Percentiles rank a stretch among this genome's conserved stretches.
Evolutionary conservation across 2,113 vertebrate species (phyloP).

Genomic region (Eulemur macaco): DNA sequence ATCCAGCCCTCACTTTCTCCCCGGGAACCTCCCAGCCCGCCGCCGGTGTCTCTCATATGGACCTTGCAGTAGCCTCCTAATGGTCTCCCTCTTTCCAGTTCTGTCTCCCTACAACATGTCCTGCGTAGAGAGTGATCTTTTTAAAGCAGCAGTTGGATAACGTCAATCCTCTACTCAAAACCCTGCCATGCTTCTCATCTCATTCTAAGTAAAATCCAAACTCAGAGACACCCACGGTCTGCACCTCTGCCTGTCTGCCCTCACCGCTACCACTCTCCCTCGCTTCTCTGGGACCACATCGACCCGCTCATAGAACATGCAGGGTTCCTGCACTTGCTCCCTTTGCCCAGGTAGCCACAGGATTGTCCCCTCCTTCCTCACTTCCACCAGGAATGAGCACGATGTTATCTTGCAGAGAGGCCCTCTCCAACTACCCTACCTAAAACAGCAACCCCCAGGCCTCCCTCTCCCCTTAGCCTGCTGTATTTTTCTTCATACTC

Average conservation of each 20-base stretch:
- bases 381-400: not conserved
- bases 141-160: not conserved
- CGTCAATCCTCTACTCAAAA: not conserved
- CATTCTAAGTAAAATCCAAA: not conserved
- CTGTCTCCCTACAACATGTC: too few relatives aligned
- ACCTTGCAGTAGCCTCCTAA: not conserved
- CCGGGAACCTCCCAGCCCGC: not conserved
- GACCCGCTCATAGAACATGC: not conserved
- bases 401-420: not conserved
- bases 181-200: not conserved
- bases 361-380: not conserved
- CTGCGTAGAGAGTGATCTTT: not conserved
- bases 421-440: not conserved
- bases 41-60: not conserved
- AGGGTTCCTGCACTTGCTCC: not conserved
- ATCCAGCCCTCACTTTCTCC: not conserved
- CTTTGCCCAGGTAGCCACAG: not conserved
- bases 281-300: rapidly evolving
- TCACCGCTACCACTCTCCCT: too few relatives aligned
- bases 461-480: not conserved
- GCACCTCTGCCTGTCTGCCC: not conserved
- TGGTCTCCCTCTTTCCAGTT: not conserved
- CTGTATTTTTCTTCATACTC: not conserved
- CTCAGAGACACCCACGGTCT: not conserved
- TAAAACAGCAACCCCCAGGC: not conserved